A percentile compares a stretch with the other conserved stretches of the same genome.
Conservation (phyloP, 2,113 vertebrate species). For the Axis porcinus region DNA sequence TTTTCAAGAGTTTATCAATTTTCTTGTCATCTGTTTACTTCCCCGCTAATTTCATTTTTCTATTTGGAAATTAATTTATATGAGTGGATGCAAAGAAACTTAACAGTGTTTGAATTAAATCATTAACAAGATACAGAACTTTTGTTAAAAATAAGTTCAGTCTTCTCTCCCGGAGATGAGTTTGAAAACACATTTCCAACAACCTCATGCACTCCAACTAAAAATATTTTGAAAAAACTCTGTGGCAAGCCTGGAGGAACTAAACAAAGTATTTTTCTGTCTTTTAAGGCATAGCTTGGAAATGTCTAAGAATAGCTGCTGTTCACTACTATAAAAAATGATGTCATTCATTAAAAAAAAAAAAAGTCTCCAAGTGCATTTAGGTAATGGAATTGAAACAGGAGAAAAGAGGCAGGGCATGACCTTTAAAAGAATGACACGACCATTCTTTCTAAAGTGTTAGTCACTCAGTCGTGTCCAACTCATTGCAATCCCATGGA, state of each 20-base stretch:
- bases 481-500: not conserved
- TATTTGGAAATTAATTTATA: conserved; percentile 19
- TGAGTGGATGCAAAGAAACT: not conserved
- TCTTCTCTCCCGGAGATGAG: not conserved
- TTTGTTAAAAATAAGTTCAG: not conserved
- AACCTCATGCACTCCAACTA: not conserved
- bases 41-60: not conserved
- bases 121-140: not conserved
- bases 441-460: not conserved
- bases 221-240: conserved; percentile 15
- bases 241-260: not conserved
- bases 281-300: not conserved
- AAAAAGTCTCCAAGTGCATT: not conserved
- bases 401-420: not conserved
- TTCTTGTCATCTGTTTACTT: not conserved
- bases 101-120: not conserved
- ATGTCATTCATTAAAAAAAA: not conserved
- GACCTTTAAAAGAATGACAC: not conserved
- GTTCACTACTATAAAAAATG: not conserved
- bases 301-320: conserved; percentile 21
- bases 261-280: not conserved
- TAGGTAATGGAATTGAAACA: not conserved
- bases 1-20: not conserved
- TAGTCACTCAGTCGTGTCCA: not conserved
- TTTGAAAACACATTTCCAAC: not conserved